Evolutionary conservation across 2,888 invertebrate species (phyloP).

Genomic region (Ernsta delagoae): DNA sequence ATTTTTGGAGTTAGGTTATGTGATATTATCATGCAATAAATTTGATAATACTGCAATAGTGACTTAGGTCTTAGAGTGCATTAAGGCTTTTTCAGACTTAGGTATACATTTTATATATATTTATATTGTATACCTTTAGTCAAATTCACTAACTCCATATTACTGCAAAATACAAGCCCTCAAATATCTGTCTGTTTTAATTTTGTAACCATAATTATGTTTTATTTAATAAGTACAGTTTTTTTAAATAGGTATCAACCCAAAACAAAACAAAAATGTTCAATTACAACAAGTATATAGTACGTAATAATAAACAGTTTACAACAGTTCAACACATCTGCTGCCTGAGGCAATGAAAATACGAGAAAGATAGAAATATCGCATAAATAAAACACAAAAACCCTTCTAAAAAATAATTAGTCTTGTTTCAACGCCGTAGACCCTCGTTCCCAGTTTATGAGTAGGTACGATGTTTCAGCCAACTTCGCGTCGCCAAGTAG

Average conservation of each 20-base stretch:
- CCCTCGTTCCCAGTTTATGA: slow-evolving; percentile 39
- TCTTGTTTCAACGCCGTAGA: slow-evolving; percentile 17
- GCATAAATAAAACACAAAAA: slow-evolving; percentile 7
- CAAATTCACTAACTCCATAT: too few species aligned
- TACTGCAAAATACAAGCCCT: too few species aligned
- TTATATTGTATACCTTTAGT: too few species aligned
- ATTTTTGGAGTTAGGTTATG: slow-evolving; percentile 6
- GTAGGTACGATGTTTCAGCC: slow-evolving; percentile 50
- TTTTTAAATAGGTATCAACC: too few species aligned
- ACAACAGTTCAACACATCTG: slow-evolving; percentile 26
- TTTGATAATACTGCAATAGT: too few species aligned
- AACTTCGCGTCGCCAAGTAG: slow-evolving; percentile 63
- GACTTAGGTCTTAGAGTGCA: too few species aligned
- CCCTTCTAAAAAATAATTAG: slow-evolving; percentile 35
- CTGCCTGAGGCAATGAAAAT: slow-evolving; percentile 26
- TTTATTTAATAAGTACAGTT: too few species aligned
- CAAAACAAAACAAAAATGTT: slow-evolving; percentile 34
- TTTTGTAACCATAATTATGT: too few species aligned
- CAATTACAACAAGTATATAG: slow-evolving; percentile 49
- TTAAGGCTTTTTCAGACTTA: too few species aligned
- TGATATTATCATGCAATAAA: background rate
- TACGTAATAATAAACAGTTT: slow-evolving; percentile 38
- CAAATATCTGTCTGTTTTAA: too few species aligned
- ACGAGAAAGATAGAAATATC: slow-evolving; percentile 3
- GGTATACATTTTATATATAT: too few species aligned